Conservation (phyloP, 2,113 vertebrate genomes). For the Rattus norvegicus region DNA sequence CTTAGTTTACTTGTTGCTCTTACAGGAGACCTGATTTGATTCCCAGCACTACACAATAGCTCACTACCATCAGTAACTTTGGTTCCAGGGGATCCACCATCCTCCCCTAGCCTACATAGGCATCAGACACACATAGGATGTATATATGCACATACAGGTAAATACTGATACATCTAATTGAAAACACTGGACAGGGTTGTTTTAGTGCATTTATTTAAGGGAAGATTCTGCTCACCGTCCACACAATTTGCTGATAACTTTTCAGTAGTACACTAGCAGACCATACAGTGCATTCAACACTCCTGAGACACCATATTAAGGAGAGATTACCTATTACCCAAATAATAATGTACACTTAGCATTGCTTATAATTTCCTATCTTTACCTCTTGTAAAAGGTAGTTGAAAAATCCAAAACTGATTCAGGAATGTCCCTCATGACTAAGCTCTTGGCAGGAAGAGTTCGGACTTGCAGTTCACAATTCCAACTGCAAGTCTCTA, state of each 20-base stretch:
- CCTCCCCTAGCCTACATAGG: neutral
- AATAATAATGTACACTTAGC: constrained; percentile 11
- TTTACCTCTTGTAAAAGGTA: constrained; percentile 47
- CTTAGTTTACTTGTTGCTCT: neutral
- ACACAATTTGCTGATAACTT: constrained; percentile 9
- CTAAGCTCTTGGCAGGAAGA: constrained; percentile 44
- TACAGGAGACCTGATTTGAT: neutral
- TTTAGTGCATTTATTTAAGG: constrained; percentile 15
- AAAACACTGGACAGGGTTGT: neutral
- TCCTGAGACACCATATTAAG: neutral
- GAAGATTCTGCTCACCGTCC: neutral
- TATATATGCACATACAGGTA: neutral
- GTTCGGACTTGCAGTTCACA: neutral
- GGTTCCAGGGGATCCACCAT: neutral
- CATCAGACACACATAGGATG: neutral
- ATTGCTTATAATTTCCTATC: constrained; percentile 22
- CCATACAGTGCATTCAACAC: neutral
- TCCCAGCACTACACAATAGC: neutral
- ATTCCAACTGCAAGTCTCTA: neutral
- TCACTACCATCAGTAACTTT: neutral
- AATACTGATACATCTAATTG: neutral
- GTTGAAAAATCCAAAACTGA: neutral
- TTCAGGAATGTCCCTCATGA: constrained; percentile 17
- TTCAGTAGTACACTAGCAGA: constrained; percentile 4
- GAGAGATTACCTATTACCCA: constrained; percentile 24